These are phyloP conservation scores for Teleogryllus oceanicus DNA, from an alignment of 2,888 invertebrate genomes.

Conservation along the genomic window DNA sequence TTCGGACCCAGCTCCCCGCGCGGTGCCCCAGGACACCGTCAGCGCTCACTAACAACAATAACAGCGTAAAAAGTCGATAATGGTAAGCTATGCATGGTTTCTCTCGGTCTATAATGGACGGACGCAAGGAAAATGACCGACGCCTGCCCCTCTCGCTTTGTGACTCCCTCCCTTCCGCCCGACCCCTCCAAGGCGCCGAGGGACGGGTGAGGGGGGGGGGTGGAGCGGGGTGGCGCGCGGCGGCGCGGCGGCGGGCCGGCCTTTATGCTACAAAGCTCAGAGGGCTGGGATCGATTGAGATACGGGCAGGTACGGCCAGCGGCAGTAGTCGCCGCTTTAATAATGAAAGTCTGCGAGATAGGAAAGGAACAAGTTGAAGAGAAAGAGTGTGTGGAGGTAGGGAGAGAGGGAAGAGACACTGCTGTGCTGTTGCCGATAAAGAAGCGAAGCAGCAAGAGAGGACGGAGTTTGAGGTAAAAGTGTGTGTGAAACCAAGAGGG, in stretches of 20 bases:
- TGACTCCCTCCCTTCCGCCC: neutral
- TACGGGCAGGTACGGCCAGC: slow-evolving; percentile 18
- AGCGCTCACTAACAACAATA: slow-evolving; percentile 20
- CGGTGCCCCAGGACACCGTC: neutral
- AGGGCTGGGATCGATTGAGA: slow-evolving; percentile 3
- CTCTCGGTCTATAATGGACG: slow-evolving; percentile 25
- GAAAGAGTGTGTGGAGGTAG: neutral
- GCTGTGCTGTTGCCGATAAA: too few species aligned
- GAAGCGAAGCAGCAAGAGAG: too few species aligned
- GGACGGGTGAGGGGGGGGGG: neutral
- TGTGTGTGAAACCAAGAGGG: too few species aligned
- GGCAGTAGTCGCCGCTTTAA: slow-evolving; percentile 18
- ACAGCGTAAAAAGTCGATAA: slow-evolving; percentile 26
- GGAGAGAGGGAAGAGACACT: neutral
- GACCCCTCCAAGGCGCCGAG: neutral
- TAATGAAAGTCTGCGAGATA: neutral
- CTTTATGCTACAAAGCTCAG: slow-evolving; percentile 18
- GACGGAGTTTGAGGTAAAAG: too few species aligned
- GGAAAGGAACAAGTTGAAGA: neutral
- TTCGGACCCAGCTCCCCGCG: neutral
- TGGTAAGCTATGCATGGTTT: slow-evolving; percentile 26
- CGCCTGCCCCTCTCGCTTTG: neutral
- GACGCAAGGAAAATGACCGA: slow-evolving; percentile 22
- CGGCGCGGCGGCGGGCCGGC: neutral
- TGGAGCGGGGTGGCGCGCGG: neutral